phyloP scores from a whole-genome alignment of 2,113 vertebrate genomes.

The Grammomys dolichurus region DNA sequence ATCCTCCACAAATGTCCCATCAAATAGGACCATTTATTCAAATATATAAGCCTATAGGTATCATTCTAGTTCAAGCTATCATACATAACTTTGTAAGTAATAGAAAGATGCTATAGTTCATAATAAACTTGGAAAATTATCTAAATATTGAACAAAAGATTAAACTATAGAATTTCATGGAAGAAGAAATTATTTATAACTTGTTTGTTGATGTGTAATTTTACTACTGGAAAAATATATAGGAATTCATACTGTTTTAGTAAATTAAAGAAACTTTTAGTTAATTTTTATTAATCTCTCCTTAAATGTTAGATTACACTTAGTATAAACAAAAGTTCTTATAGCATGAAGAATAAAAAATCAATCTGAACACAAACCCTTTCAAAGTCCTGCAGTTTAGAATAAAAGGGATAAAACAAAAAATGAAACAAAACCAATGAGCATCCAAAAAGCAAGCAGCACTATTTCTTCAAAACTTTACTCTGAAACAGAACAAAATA shows the following conservation, averaged over 20 bases:
- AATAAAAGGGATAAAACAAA: background rate
- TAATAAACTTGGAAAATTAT: background rate
- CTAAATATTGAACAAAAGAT: background rate
- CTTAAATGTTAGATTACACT: background rate
- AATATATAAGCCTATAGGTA: background rate
- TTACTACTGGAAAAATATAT: background rate
- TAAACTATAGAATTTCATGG: background rate
- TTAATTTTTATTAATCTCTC: background rate
- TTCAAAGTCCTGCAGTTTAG: background rate
- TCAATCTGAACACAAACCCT: background rate
- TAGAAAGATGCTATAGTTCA: background rate
- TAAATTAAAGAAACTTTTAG: background rate
- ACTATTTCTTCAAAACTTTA: background rate
- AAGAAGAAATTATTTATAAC: background rate
- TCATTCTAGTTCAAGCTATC: background rate
- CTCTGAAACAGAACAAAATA: background rate
- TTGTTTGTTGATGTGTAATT: too few species aligned
- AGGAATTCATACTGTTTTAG: too few species aligned
- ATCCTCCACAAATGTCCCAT: background rate
- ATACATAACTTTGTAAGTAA: background rate
- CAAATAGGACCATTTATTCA: background rate
- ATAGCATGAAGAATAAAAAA: background rate
- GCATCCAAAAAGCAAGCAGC: background rate
- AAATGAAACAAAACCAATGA: background rate
- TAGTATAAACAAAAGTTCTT: background rate